Conservation (phyloP, 64 coral and sea anemone genomes). For the Acropora yongei region DNA sequence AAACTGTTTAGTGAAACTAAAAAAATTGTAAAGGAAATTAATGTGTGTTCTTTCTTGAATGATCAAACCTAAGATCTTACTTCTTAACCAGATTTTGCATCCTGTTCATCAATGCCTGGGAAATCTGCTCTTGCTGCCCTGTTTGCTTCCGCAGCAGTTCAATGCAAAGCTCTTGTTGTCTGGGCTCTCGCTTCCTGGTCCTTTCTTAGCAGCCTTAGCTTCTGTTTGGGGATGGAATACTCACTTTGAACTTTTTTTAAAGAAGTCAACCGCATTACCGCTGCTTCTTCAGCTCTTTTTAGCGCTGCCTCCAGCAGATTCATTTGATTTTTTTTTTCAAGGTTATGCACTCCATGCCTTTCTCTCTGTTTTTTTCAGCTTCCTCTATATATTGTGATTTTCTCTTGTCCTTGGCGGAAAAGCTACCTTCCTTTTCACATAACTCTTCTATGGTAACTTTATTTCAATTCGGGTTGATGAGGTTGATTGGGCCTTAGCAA, state of each 20-base stretch:
- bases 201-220: constrained; percentile 45
- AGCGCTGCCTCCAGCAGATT: constrained; percentile 48
- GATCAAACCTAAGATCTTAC: constrained; percentile 23
- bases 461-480: too few relatives aligned
- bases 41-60: too few relatives aligned
- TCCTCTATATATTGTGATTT: too few relatives aligned
- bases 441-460: neutral
- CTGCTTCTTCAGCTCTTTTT: constrained; percentile 54
- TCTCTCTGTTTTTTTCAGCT: too few relatives aligned
- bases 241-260: constrained; percentile 51
- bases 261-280: constrained; percentile 42
- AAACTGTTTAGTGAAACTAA: too few relatives aligned
- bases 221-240: constrained; percentile 26
- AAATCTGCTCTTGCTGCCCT: constrained; percentile 55
- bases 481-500: too few relatives aligned
- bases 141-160: constrained; percentile 55
- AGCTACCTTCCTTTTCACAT: constrained; percentile 47
- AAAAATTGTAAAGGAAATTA: neutral
- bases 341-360: constrained; percentile 15
- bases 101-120: constrained; percentile 50
- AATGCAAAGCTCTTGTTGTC: constrained; percentile 45
- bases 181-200: constrained; percentile 41
- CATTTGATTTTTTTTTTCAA: constrained; percentile 49
- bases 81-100: constrained; percentile 61
- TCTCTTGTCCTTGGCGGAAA: constrained; percentile 1